Conservation (phyloP, 1,140 invertebrate genomes). For the Pentalonia nigronervosa region DNA sequence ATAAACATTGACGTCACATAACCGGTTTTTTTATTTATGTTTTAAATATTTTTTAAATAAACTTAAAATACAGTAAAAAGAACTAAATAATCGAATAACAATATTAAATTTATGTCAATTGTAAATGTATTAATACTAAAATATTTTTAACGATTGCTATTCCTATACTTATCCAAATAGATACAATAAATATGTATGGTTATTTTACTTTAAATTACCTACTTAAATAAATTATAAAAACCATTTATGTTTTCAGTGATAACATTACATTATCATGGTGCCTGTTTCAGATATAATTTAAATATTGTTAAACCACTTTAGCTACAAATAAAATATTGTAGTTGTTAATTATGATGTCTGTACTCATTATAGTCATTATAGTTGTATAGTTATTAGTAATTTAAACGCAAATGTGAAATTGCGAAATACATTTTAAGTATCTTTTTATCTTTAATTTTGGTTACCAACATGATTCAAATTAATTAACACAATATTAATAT, state of each 20-base stretch:
- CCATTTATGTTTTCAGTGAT: background rate
- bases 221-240: background rate
- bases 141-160: background rate
- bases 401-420: background rate
- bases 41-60: background rate
- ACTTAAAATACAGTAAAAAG: background rate
- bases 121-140: background rate
- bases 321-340: background rate
- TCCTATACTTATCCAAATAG: background rate
- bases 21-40: constrained; percentile 25
- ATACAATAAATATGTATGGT: background rate
- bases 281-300: background rate
- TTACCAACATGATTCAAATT: background rate
- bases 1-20: background rate
- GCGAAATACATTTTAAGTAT: background rate
- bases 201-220: background rate
- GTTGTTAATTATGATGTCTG: background rate
- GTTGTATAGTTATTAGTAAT: background rate
- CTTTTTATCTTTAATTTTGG: background rate
- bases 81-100: background rate
- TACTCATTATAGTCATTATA: background rate
- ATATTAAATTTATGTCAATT: background rate
- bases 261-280: background rate
- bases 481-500: background rate
- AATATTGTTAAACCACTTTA: background rate